Conservation (phyloP, 2,797 vertebrate genomes). For the Falco biarmicus region DNA sequence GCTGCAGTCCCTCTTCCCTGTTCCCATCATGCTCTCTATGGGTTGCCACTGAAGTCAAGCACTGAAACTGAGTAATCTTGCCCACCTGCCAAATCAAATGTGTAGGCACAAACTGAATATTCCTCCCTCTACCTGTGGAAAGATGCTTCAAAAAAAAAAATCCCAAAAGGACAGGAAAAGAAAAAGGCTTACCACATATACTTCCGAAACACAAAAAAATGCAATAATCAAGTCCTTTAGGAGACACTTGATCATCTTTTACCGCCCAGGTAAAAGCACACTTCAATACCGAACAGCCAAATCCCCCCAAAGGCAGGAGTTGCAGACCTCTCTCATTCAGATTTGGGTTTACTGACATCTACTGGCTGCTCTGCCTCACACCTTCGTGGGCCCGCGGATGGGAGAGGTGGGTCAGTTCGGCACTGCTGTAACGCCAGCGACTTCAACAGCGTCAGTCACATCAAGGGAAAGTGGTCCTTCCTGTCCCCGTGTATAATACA, state of each 20-base stretch:
- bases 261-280: background rate
- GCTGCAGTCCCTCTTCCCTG: background rate
- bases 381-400: background rate
- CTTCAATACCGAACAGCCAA: background rate
- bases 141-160: background rate
- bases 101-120: background rate
- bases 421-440: background rate
- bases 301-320: background rate
- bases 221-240: background rate
- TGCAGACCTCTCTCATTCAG: background rate
- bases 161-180: too few relatives aligned
- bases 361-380: constrained; percentile 28
- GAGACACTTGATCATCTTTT: background rate
- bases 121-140: background rate
- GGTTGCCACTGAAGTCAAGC: background rate
- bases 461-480: background rate
- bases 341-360: constrained; percentile 69
- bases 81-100: background rate
- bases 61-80: background rate
- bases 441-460: background rate
- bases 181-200: background rate
- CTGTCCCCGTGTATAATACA: background rate
- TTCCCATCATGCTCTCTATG: background rate
- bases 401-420: background rate
- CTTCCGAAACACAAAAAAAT: background rate